Evolutionary conservation across 2,888 invertebrate species (phyloP).

Genomic region (Clostera curtula): DNA sequence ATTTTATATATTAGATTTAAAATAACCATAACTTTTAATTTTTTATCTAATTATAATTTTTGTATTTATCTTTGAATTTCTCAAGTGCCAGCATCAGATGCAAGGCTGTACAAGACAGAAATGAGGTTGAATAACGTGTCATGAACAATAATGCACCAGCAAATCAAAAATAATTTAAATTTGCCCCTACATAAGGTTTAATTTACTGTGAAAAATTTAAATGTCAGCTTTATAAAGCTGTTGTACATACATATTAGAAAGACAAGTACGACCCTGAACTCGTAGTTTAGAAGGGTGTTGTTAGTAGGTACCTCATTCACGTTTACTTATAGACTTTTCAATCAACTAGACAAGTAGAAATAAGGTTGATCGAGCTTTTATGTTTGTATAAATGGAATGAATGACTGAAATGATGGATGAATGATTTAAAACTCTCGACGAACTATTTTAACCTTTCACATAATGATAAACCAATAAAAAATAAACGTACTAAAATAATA

Average conservation of each 20-base stretch:
- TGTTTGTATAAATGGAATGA: too few relatives aligned
- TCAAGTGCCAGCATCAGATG: constrained; percentile 25
- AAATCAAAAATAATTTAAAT: constrained; percentile 8
- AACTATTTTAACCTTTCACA: too few relatives aligned
- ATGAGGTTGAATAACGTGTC: constrained; percentile 35
- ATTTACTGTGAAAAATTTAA: constrained; percentile 17
- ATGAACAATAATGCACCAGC: constrained; percentile 23
- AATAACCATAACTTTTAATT: too few relatives aligned
- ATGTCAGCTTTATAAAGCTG: constrained; percentile 26
- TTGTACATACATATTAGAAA: constrained; percentile 18
- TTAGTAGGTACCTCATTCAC: constrained; percentile 13
- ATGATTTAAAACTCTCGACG: too few relatives aligned
- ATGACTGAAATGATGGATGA: too few relatives aligned
- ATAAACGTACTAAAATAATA: too few relatives aligned
- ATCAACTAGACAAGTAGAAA: background rate
- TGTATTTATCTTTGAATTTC: constrained; percentile 19
- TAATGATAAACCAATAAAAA: too few relatives aligned
- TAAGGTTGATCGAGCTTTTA: too few relatives aligned
- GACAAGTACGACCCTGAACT: constrained; percentile 39
- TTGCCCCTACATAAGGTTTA: constrained; percentile 7
- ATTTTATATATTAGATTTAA: constrained; percentile 6
- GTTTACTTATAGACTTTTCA: constrained; percentile 3
- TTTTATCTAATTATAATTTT: background rate
- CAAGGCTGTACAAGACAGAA: constrained; percentile 28
- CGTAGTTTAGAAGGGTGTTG: constrained; percentile 36